Percentiles rank a stretch among this genome's conserved stretches.
Evolutionary conservation across 2,113 vertebrate genomes (phyloP).

Genomic region (Trochalopteron elliotii): DNA sequence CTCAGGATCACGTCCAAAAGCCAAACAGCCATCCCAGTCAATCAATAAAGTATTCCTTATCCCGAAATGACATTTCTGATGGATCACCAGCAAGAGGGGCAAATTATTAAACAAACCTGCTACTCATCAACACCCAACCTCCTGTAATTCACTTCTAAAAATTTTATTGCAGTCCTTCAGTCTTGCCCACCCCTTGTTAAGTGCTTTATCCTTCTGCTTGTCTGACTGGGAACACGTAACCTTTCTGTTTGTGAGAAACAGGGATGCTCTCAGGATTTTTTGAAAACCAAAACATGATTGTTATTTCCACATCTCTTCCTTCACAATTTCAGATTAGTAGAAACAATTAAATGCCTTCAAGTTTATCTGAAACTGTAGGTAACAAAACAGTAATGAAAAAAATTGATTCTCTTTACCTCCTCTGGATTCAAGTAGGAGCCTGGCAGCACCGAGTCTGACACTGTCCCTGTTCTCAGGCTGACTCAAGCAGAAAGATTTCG

Average conservation of each 20-base stretch:
- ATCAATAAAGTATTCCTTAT: neutral
- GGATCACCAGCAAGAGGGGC: neutral
- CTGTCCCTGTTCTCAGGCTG: neutral
- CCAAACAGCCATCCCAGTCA: neutral
- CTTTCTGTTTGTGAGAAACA: neutral
- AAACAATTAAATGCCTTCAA: neutral
- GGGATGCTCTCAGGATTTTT: neutral
- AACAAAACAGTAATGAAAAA: neutral
- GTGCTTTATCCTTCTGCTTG: neutral
- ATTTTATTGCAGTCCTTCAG: neutral
- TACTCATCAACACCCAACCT: neutral
- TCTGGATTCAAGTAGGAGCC: neutral
- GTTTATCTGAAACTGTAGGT: neutral
- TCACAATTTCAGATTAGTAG: neutral
- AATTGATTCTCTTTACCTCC: neutral
- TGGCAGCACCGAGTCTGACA: neutral
- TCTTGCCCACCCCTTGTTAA: too few species aligned
- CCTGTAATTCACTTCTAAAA: neutral
- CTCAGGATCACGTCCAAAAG: neutral
- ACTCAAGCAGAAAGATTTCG: neutral
- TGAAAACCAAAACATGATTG: neutral
- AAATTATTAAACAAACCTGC: neutral
- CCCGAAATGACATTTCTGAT: neutral
- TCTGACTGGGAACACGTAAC: neutral
- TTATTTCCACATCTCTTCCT: neutral